Base-by-base conservation (phyloP, 37 sponge, comb jelly and placozoan species). In the Aplysina aerophoba region DNA sequence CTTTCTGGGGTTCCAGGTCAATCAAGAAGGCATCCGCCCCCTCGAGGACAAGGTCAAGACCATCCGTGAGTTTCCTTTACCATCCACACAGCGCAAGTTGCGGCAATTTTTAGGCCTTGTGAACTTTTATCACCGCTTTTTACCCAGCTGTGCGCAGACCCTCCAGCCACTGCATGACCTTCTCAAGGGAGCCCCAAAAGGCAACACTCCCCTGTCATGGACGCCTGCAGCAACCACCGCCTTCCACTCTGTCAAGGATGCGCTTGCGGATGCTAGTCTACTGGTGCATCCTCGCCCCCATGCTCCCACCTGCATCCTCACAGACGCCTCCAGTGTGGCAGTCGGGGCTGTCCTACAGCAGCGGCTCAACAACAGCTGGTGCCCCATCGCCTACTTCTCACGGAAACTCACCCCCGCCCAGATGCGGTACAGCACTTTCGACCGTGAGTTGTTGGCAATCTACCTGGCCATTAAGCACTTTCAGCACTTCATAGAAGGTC, bases 21-120 rank as follows among this genome's bases (percentile, higher is more conserved):
- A 57, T 17, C 59, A 57, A 17, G 59, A 57, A 15, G 59, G 17
- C 59, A 57, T 57, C 59, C 17, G 59, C 59, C 17, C 59, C 15
- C 59, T 57, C 59, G 17, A 15, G 17, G 15, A 17, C 59, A 57
- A 57, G 57, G 92, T 88, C 4, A 65, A 88, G 66, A 83, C 65
- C 0, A 62, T 91, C 38, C 64, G 68, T 0, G 83, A 85, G 16
- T 91, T 87, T 37, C 85, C 85, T 17, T 88, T 81, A 64, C 92
- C 92, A 4, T 34, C 80, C 4, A 64, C 85, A 4, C 83, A 73
- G 34, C 83, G 78, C 11, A 56, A 91, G 55, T 38, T 84, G 16
- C 79, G 79, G 15, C 68, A 73, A 5, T 85, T 85, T 53, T 35
- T 91, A 2, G 85, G 85, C 19, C 81, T 87, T 36, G 83, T 85